Evolutionary conservation across 2,797 vertebrate species (phyloP).

Genomic region (Amblyopsis hoosieri): DNA sequence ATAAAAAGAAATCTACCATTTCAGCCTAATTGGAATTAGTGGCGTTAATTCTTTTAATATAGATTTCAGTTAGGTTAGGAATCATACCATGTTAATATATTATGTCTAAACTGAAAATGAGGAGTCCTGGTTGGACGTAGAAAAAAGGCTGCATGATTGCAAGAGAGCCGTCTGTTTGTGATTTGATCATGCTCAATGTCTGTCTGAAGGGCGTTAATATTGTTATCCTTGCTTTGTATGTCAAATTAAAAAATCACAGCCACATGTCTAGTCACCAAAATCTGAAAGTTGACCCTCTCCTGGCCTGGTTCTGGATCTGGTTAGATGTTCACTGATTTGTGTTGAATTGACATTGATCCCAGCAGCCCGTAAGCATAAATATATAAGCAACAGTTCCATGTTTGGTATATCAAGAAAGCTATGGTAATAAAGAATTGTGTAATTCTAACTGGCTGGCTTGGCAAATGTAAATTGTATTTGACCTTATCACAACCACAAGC

Average conservation of each 20-base stretch:
- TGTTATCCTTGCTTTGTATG: slow-evolving; percentile 28
- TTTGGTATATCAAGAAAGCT: too few relatives aligned
- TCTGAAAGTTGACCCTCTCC: not conserved
- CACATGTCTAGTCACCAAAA: slow-evolving; percentile 17
- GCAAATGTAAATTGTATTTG: too few relatives aligned
- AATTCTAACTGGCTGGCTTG: not conserved
- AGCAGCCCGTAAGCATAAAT: not conserved
- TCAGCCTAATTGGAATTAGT: not conserved
- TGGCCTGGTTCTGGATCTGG: not conserved
- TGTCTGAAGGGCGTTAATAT: slow-evolving; percentile 36
- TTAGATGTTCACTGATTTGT: not conserved
- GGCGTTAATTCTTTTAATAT: not conserved
- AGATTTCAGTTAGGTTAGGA: not conserved
- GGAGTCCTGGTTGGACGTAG: slow-evolving; percentile 27
- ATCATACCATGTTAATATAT: not conserved
- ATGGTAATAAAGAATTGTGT: too few relatives aligned
- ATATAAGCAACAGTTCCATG: not conserved
- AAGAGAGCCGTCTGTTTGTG: slow-evolving; percentile 66
- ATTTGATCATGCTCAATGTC: slow-evolving; percentile 61
- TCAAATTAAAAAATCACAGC: slow-evolving; percentile 32
- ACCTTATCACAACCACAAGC: not conserved
- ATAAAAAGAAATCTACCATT: slow-evolving; percentile 4
- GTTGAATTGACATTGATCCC: not conserved
- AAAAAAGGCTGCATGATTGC: slow-evolving; percentile 53
- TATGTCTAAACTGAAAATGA: not conserved